Base-by-base conservation (phyloP, 37 sponge, comb jelly and placozoan genomes). In the Theonella swinhoei region DNA sequence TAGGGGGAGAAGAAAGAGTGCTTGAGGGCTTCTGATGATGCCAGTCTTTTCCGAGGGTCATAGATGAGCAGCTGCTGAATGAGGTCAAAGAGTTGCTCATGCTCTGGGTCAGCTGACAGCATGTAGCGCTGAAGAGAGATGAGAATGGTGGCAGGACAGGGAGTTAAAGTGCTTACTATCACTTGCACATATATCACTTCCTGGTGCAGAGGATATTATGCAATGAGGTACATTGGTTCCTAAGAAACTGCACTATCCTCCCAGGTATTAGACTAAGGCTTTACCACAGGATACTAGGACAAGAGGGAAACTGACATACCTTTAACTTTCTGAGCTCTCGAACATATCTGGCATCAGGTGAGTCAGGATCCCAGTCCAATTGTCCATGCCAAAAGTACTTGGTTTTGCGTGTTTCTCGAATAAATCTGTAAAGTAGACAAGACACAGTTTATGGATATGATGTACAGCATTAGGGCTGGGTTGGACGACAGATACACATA, bases 71-170 rank as follows among this genome's bases (percentile, higher is more conserved):
- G 59, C 41, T 92, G 84, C 40, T 76, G 76, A 3, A 98, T 89
- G 58, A 98, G 87, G 78, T 98, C 95, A 85, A 96, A 98, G n/a
- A 98, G 77, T 58, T 78, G 85, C 41, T 91, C 89, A 23, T 85
- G 83, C 42, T 96, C 92, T n/a, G 71, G 74, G 14, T 90, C 90
- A 24, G 63, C 62, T 29, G 65, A 36, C 54, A 91, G 24, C 77
- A 83, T 89, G 71, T 94, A 94, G 2, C 82, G 85, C 92, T 93
- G 77, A 1, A 78, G 31, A 31, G 20, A 30, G 3, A 42, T 28
- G 74, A 9, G 47, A 74, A 42, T 2, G 76, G 76, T n/a, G 74
- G 47, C 1, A 26, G 74, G 71, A 9, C 23, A 33, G 3, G 38
- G 36, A 33, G 7, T 30, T 3, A 70, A 5, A 33, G 35, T 23